Evolutionary conservation across 1,140 invertebrate species (phyloP).

Genomic region (Gerris buenoi): DNA sequence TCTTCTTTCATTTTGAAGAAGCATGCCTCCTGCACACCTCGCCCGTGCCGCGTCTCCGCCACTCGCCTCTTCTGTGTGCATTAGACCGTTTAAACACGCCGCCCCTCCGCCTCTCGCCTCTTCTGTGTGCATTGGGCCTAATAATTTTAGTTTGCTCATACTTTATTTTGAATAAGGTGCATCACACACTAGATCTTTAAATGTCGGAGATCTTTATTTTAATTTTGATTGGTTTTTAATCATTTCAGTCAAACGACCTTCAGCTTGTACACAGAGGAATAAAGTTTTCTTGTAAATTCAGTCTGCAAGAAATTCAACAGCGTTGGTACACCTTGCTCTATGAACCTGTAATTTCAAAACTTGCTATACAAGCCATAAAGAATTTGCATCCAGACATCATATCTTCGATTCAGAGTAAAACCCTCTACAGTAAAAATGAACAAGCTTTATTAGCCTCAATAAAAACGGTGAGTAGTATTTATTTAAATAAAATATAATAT

Average conservation of each 20-base stretch:
- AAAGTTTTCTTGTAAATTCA: slow-evolving; percentile 92
- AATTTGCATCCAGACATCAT: slow-evolving; percentile 85
- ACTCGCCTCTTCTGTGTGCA: no score
- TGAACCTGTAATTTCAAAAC: slow-evolving; percentile 69
- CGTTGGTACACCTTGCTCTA: slow-evolving; percentile 92
- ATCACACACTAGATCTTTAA: no score
- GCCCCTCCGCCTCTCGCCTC: no score
- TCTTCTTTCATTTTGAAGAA: no score
- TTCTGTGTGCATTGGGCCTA: no score
- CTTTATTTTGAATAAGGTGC: slow-evolving; percentile 6
- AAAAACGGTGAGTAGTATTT: slow-evolving; percentile 50
- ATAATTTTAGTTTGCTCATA: neutral
- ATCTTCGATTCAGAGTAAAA: slow-evolving; percentile 68
- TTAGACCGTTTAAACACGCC: no score
- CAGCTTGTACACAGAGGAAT: slow-evolving; percentile 74
- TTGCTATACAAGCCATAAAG: slow-evolving; percentile 80
- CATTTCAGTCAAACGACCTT: slow-evolving; percentile 66
- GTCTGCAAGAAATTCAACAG: slow-evolving; percentile 81
- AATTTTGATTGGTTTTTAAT: no score
- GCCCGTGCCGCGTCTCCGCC: no score
- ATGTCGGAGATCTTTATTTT: no score
- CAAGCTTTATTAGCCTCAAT: slow-evolving; percentile 72
- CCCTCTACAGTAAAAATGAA: slow-evolving; percentile 77
- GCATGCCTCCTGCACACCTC: no score
- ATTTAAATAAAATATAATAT: no score